These are phyloP conservation scores for Psettodes erumei DNA, from an alignment of 2,113 vertebrate genomes.

Conservation along the genomic window DNA sequence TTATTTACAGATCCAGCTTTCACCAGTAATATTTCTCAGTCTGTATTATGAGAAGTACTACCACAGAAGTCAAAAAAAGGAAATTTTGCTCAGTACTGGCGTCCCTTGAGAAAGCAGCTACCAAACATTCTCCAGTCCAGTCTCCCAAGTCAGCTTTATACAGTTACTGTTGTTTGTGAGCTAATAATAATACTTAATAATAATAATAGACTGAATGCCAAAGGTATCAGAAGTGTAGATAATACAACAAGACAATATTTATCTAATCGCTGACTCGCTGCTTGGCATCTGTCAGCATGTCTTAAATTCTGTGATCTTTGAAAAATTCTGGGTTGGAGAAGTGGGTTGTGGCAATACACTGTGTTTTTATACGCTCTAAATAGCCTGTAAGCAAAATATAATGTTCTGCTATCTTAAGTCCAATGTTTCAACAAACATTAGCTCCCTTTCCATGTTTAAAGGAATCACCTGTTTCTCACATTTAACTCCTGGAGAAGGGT, in stretches of 20 bases:
- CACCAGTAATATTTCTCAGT: neutral
- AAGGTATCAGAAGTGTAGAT: neutral
- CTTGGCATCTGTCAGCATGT: neutral
- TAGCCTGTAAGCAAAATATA: neutral
- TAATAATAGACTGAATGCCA: constrained; percentile 3
- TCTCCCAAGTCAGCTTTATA: neutral
- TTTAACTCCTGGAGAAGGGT: neutral
- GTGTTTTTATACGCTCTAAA: neutral
- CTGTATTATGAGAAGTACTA: neutral
- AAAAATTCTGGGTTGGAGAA: neutral
- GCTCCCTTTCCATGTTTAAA: neutral
- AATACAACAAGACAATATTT: neutral
- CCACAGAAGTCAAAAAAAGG: constrained; percentile 45
- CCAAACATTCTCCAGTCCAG: constrained; percentile 7
- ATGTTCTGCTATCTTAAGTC: neutral
- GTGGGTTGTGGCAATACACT: neutral
- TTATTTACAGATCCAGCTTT: neutral
- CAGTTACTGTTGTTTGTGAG: neutral
- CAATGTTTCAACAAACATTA: neutral
- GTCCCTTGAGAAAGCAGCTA: constrained; percentile 19
- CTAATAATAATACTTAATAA: constrained; percentile 13
- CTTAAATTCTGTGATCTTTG: neutral
- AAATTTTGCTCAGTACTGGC: constrained; percentile 25
- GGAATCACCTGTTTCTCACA: neutral
- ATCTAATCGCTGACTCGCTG: neutral